A percentile compares a stretch with the other conserved stretches of the same genome.
Evolutionary conservation across 2,888 invertebrate genomes (phyloP).

Genomic region (Girardia tigrina): DNA sequence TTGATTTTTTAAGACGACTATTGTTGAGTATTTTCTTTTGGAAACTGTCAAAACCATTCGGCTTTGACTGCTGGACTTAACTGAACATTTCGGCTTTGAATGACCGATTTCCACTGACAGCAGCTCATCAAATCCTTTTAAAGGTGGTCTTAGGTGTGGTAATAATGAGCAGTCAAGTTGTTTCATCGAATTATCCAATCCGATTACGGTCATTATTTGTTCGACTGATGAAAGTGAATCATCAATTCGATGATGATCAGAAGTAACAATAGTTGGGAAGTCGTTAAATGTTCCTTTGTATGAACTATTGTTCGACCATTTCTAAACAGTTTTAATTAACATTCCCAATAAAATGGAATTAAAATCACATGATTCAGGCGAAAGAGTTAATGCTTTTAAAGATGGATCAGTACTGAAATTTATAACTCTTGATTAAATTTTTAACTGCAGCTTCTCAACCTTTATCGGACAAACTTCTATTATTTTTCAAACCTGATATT

Average conservation of each 20-base stretch:
- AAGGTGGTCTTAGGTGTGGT: not conserved
- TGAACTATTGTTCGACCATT: not conserved
- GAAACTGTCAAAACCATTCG: not conserved
- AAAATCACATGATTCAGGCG: too few relatives aligned
- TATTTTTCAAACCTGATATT: not conserved
- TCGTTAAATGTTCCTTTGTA: not conserved
- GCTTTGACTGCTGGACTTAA: not conserved
- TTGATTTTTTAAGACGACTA: not conserved
- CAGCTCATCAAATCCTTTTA: not conserved
- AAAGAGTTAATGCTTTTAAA: not conserved
- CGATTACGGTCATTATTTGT: not conserved
- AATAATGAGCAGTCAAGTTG: slow-evolving; percentile 6
- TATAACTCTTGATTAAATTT: not conserved
- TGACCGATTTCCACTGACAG: not conserved
- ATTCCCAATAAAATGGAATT: not conserved
- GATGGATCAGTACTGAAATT: not conserved
- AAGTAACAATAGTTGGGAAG: not conserved
- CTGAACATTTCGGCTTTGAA: not conserved
- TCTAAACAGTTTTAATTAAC: not conserved
- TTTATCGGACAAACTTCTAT: not conserved
- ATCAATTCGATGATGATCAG: not conserved
- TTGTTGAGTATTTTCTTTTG: not conserved
- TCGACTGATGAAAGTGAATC: not conserved
- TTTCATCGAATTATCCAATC: not conserved
- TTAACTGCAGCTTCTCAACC: not conserved